These are phyloP conservation scores for Drosophila pseudoananassae DNA, from an alignment of 1,140 invertebrate genomes.

Conservation along the genomic window DNA sequence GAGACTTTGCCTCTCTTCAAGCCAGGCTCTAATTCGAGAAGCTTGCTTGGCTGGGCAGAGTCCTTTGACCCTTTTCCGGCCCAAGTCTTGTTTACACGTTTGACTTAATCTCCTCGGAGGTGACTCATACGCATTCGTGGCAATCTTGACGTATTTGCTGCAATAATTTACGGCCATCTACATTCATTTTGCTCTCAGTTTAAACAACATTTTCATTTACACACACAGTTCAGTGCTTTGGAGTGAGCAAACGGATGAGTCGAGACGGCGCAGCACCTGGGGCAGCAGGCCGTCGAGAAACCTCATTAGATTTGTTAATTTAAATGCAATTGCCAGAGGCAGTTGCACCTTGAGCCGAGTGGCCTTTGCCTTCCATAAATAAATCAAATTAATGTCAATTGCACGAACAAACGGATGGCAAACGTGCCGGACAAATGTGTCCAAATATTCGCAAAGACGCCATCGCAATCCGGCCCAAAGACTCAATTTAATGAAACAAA, in stretches of 20 bases:
- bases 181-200: constrained; percentile 55
- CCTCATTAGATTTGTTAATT: constrained; percentile 74
- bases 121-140: not conserved
- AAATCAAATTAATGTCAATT: constrained; percentile 80
- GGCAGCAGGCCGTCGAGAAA: constrained; percentile 24
- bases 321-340: constrained; percentile 58
- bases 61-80: constrained; percentile 21
- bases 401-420: constrained; percentile 22
- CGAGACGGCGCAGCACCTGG: constrained; percentile 3
- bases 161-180: constrained; percentile 28
- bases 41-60: constrained; percentile 13
- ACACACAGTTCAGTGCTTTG: constrained; percentile 3
- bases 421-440: constrained; percentile 19
- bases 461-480: not conserved
- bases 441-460: constrained; percentile 32
- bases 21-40: constrained; percentile 2
- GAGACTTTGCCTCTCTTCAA: not conserved
- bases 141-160: constrained; percentile 26
- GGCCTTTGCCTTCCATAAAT: constrained; percentile 61
- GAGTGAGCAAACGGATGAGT: not conserved
- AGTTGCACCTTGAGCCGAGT: constrained; percentile 54
- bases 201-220: constrained; percentile 57
- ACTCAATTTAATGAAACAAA: constrained; percentile 74
- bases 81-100: constrained; percentile 27
- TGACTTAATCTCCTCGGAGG: constrained; percentile 23